Percentiles rank a stretch among this genome's conserved stretches.
These are phyloP conservation scores for Malthinus seriepunctatus DNA, from an alignment of 2,888 invertebrate species.

Conservation along the genomic window DNA sequence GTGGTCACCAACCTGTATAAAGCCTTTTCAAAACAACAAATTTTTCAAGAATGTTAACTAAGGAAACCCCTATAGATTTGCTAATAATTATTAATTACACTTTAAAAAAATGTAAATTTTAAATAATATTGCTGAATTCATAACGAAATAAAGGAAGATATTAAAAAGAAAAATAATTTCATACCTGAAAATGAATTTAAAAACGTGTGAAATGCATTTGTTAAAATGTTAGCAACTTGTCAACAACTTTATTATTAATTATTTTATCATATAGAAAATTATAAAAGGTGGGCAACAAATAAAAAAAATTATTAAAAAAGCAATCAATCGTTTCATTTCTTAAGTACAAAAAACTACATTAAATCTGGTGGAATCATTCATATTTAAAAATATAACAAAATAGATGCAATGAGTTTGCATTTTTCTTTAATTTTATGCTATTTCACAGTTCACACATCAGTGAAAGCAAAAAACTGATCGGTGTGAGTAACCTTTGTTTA, in stretches of 20 bases:
- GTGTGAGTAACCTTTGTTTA: constrained; percentile 35
- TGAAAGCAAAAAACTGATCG: constrained; percentile 25
- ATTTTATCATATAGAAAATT: background rate
- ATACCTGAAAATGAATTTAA: background rate
- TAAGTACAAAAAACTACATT: constrained; percentile 33
- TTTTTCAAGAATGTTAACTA: too few relatives aligned
- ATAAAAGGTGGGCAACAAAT: background rate
- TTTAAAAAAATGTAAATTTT: too few relatives aligned
- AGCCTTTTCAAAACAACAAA: too few relatives aligned
- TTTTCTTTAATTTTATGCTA: constrained; percentile 47
- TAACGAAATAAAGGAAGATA: too few relatives aligned
- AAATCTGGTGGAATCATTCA: constrained; percentile 43
- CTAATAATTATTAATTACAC: too few relatives aligned
- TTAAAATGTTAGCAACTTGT: background rate
- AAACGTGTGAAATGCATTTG: background rate
- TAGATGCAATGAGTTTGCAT: constrained; percentile 39
- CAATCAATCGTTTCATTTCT: constrained; percentile 20
- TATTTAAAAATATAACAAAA: constrained; percentile 44
- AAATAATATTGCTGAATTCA: too few relatives aligned
- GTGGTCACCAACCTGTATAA: too few relatives aligned
- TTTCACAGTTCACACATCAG: constrained; percentile 47
- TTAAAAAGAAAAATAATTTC: background rate
- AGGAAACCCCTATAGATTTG: too few relatives aligned
- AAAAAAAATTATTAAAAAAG: constrained; percentile 11
- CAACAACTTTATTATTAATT: constrained; percentile 2